Evolutionary conservation across 2,113 vertebrate genomes (phyloP).

Genomic region (Hippocampus zosterae): DNA sequence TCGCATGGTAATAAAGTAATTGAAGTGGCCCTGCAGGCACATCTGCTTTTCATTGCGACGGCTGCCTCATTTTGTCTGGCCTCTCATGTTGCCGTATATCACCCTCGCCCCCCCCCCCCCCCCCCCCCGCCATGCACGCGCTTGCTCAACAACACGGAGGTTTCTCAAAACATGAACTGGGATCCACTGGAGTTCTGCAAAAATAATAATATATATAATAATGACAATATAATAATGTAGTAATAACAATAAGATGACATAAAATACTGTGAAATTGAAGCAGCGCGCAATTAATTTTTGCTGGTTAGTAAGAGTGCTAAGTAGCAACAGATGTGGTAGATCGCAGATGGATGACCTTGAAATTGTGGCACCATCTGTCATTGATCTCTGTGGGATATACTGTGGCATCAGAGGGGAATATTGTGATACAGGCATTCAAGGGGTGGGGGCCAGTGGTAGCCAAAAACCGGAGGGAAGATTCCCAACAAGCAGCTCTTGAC

Average conservation of each 20-base stretch:
- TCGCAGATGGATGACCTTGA: conserved; percentile 30
- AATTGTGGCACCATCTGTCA: conserved; percentile 29
- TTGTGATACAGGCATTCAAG: conserved; percentile 8
- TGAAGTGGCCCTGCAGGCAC: conserved; percentile 36
- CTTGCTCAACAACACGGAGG: conserved; percentile 44
- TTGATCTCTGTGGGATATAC: conserved; percentile 18
- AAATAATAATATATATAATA: conserved; percentile 8
- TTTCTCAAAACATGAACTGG: conserved; percentile 30
- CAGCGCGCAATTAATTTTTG: conserved; percentile 19
- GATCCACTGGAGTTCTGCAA: conserved; percentile 32
- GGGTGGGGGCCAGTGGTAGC: conserved; percentile 21
- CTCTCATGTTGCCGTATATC: conserved; percentile 52
- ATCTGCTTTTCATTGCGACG: conserved; percentile 70
- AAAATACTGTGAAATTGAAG: conserved; percentile 28
- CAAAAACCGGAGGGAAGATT: conserved; percentile 13
- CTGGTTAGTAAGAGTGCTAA: conserved; percentile 28
- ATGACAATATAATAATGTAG: too few species aligned
- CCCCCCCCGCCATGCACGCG: conserved; percentile 19
- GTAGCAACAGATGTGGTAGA: conserved; percentile 44
- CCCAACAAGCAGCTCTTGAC: not conserved
- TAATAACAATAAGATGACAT: not conserved
- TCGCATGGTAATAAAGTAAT: conserved; percentile 46
- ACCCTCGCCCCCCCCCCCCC: conserved; percentile 14
- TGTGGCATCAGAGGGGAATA: conserved; percentile 9
- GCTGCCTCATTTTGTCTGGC: conserved; percentile 50